phyloP scores from a whole-genome alignment of 2,888 invertebrate species.

The Coelogynopora nodosa region DNA sequence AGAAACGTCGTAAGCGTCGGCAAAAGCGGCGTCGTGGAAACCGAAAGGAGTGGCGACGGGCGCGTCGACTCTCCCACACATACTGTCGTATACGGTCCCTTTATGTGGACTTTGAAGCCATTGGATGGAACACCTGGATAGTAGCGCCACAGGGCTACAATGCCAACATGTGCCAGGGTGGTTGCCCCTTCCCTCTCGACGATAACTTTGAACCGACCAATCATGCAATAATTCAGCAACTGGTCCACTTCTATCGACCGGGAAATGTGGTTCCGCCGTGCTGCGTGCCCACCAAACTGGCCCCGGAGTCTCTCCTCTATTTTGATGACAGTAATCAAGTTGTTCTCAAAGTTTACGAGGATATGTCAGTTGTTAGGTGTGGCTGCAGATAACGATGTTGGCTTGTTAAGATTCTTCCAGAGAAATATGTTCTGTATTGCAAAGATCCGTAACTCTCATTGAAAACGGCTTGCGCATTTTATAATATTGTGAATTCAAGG shows the following conservation, averaged over 20 bases:
- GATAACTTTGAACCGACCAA: conserved; percentile 93
- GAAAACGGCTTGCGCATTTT: no score
- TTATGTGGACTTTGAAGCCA: conserved; percentile 89
- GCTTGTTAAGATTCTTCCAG: no score
- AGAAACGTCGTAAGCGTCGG: neutral
- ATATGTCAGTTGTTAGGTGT: conserved; percentile 95
- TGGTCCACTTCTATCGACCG: conserved; percentile 88
- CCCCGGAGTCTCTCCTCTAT: conserved; percentile 91
- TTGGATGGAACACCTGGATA: conserved; percentile 98
- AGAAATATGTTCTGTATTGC: no score
- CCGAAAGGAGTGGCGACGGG: neutral
- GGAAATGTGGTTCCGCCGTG: conserved; percentile 86
- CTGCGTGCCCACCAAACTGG: conserved; percentile 90
- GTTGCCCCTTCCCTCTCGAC: conserved; percentile 86
- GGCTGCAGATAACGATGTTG: conserved; percentile 96
- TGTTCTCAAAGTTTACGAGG: conserved; percentile 94
- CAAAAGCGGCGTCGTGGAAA: neutral
- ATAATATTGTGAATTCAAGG: no score
- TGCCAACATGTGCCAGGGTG: conserved; percentile 90
- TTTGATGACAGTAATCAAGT: conserved; percentile 88
- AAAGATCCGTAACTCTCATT: no score
- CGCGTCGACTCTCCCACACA: neutral
- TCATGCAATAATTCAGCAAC: conserved; percentile 93
- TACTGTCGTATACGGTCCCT: conserved; percentile 78
- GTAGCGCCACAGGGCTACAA: conserved; percentile 92